Evolutionary conservation across 1,140 invertebrate species (phyloP), one percentile per base, ranked within the genome.

Genomic region (Thalassaphorura encarpata): DNA sequence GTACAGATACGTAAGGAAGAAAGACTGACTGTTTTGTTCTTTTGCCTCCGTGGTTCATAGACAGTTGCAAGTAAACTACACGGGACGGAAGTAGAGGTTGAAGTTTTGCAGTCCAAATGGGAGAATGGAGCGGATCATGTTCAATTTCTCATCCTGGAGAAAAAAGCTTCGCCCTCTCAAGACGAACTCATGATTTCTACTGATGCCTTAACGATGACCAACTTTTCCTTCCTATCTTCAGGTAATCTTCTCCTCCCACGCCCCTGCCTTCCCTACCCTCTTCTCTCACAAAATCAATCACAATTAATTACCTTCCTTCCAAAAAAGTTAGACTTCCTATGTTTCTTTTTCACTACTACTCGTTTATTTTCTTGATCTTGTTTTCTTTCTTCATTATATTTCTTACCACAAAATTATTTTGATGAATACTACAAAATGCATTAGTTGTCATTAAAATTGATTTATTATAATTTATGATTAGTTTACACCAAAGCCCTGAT

Each of bases 31-130:
- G n/a, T n/a, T n/a, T n/a, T n/a, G n/a, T n/a, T n/a, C n/a, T n/a
- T n/a, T n/a, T n/a, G n/a, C n/a, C n/a, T n/a, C n/a, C n/a, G n/a
- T n/a, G n/a, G n/a, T n/a, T n/a, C n/a, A 23, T 66, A 93, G 89
- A 87, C 89, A 1, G 90, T 95, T 23, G 89, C 91, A 15, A 87
- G 83, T 66, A 90, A 89, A 69, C 78, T 97, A 16, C 91, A 96
- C 68, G 82, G 83, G 42, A 88, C 88, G 0, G 88, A 94, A 66
- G 87, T 97, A 5, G 86, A 93, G 64, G 87, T 96, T 65, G 79
- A 89, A 67, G 84, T 95, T 55, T 69, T 91, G 51, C 85, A 88
- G 71, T 83, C 83, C 0, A 93, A 92, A 72, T 28, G 39, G 3
- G 81, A 83, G 46, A 83, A 89, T 58, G 85, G 83, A 45, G 71